Base-by-base conservation (phyloP, 2,797 vertebrate genomes). In the Coendou prehensilis region DNA sequence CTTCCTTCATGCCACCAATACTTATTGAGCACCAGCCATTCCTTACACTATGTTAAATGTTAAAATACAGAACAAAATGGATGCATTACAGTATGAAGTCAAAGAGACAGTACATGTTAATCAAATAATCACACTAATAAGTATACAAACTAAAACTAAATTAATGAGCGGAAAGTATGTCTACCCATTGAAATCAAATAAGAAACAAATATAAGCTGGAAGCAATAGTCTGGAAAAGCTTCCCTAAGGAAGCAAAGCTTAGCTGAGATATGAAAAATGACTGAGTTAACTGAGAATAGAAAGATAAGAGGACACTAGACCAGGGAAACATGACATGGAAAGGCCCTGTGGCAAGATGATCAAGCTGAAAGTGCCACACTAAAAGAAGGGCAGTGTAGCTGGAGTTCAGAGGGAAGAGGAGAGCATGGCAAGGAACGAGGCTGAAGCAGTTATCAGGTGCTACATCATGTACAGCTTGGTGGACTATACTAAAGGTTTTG, bases 131-230 rank as follows among this genome's bases (percentile, higher is more conserved):
- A 54, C 17, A 85, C 30, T 37, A 87, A 80, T 81, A 83, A 83
- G 33, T 92, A 9, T 52, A 45, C 75, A 69, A 97, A 87, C 45
- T 61, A 81, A 92, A 94, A 87, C 4, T 79, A 63, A 92, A 94
- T 52, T 87, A 28, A 20, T 80, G 63, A 89, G 15, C 41, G 41
- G 41, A 89, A 92, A 67, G 5, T 26, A 63, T 45, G 7, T 26
- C 13, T 28, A 52, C 1, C n/a, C 47, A 67, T 94, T 79, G 56
- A 91, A 95, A 86, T 96, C n/a, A 73, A 87, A n/a, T 87, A 79
- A 93, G 30, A 90, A 89, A 92, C 52, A 94, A 89, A 89, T 69
- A 73, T 45, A 87, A 57, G 5, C 9, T 87, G 83, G 26, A 76
- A 9, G 8, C 52, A 47, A 23, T 84, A 41, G 41, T 37, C 47